Evolutionary conservation across 2,888 invertebrate genomes (phyloP).

Genomic region (Coleophora flavipennella): DNA sequence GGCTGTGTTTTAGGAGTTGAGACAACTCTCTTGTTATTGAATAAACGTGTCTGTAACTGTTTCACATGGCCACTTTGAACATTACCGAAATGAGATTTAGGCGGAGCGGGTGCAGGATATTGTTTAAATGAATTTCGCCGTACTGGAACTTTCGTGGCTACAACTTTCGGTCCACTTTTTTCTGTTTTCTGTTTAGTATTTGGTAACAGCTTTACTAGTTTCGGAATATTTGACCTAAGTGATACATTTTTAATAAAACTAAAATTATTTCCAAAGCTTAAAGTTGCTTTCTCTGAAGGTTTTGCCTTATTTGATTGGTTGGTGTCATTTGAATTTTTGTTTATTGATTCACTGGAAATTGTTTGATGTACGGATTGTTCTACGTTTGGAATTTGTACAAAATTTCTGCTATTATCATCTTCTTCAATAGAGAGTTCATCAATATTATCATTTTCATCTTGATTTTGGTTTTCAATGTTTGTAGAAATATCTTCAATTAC

Average conservation of each 20-base stretch:
- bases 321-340: neutral
- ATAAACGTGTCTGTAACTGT: slow-evolving; percentile 58
- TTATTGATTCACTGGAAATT: neutral
- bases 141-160: slow-evolving; percentile 55
- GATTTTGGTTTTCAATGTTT: neutral
- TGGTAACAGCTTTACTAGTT: slow-evolving; percentile 41
- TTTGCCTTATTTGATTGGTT: neutral
- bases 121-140: slow-evolving; percentile 52
- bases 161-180: slow-evolving; percentile 43
- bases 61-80: slow-evolving; percentile 63
- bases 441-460: too few species aligned
- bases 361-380: too few species aligned
- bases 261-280: slow-evolving; percentile 4
- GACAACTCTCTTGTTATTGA: slow-evolving; percentile 38
- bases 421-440: neutral
- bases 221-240: slow-evolving; percentile 57
- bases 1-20: slow-evolving; percentile 17
- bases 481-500: slow-evolving; percentile 1
- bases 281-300: neutral
- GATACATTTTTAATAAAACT: slow-evolving; percentile 9
- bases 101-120: slow-evolving; percentile 56
- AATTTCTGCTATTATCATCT: slow-evolving; percentile 1
- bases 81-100: slow-evolving; percentile 59
- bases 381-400: slow-evolving; percentile 2
- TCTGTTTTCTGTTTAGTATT: slow-evolving; percentile 44